Evolutionary conservation across 2,113 vertebrate genomes (phyloP).

Genomic region (Passer domesticus): DNA sequence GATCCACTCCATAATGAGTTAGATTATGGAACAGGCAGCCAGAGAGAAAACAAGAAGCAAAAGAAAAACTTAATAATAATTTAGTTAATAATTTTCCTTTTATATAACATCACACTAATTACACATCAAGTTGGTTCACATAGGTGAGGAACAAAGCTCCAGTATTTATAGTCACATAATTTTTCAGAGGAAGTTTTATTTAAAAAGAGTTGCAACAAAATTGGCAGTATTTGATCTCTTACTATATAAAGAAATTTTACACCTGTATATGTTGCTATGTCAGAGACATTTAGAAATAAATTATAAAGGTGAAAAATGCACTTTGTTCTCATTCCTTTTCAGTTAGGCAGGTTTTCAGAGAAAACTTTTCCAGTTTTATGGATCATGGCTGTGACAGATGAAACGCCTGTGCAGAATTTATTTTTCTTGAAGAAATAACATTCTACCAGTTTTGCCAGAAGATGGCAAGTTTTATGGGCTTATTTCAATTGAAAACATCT

Average conservation of each 20-base stretch:
- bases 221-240: background rate
- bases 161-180: background rate
- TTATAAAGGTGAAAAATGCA: background rate
- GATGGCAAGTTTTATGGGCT: slow-evolving; percentile 39
- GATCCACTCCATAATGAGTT: background rate
- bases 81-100: slow-evolving; percentile 22
- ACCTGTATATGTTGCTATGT: background rate
- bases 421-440: slow-evolving; percentile 49
- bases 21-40: background rate
- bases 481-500: slow-evolving; percentile 53
- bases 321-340: background rate
- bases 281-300: slow-evolving; percentile 9
- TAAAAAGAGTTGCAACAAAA: background rate
- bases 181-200: background rate
- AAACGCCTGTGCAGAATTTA: slow-evolving; percentile 37
- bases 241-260: background rate
- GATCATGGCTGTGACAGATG: slow-evolving; percentile 25
- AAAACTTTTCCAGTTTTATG: slow-evolving; percentile 25
- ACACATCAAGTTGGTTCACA: background rate
- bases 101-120: background rate
- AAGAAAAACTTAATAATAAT: background rate
- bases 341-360: background rate
- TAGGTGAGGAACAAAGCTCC: background rate
- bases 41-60: background rate
- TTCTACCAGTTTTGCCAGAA: slow-evolving; percentile 20